Evolutionary conservation across 2,888 invertebrate species (phyloP).

Genomic region (Thecocarcelia acutangulata): DNA sequence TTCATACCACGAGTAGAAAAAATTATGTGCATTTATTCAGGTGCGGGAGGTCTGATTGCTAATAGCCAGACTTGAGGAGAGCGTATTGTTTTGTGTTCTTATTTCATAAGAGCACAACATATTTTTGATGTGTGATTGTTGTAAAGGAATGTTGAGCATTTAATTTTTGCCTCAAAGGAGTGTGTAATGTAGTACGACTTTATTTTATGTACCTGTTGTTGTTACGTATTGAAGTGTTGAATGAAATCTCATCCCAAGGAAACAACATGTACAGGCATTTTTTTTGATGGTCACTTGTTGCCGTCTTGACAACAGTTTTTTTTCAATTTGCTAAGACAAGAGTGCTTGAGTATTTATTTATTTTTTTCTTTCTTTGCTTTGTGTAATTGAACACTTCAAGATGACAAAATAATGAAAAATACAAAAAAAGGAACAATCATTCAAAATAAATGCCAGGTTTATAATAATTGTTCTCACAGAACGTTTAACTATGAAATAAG

Average conservation of each 20-base stretch:
- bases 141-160: conserved; percentile 56
- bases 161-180: background rate
- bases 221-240: conserved; percentile 45
- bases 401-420: conserved; percentile 67
- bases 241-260: conserved; percentile 44
- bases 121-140: conserved; percentile 58
- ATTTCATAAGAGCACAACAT: conserved; percentile 38
- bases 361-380: conserved; percentile 37
- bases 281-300: conserved; percentile 43
- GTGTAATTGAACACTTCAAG: conserved; percentile 67
- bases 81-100: background rate
- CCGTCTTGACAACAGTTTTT: conserved; percentile 6
- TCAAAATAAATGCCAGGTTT: conserved; percentile 66
- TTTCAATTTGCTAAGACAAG: conserved; percentile 30
- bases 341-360: conserved; percentile 57
- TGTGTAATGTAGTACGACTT: conserved; percentile 33
- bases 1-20: conserved; percentile 30
- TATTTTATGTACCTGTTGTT: conserved; percentile 54
- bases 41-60: conserved; percentile 65
- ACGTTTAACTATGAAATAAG: conserved; percentile 45
- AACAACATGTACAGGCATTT: conserved; percentile 21
- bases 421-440: conserved; percentile 63
- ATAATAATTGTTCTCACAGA: conserved; percentile 59
- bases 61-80: conserved; percentile 22
- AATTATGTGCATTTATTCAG: conserved; percentile 37